Evolutionary conservation across 2,888 invertebrate species (phyloP).

Genomic region (Bombyx huttoni): DNA sequence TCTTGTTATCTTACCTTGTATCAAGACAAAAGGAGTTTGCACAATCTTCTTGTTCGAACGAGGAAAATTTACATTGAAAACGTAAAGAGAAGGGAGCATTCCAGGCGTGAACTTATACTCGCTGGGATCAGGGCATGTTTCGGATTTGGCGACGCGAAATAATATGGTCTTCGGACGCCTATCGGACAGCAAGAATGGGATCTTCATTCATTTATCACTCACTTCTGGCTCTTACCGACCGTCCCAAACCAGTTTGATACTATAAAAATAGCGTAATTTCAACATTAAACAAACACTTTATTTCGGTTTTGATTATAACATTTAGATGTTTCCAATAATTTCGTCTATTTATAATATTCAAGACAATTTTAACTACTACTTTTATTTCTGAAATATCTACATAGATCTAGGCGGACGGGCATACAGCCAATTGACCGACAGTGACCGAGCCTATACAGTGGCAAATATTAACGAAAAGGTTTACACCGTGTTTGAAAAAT

Average conservation of each 20-base stretch:
- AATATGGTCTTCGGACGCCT: conserved; percentile 27
- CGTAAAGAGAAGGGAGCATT: conserved; percentile 38
- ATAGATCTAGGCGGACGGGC: too few relatives aligned
- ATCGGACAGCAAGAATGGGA: conserved; percentile 19
- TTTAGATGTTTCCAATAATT: too few relatives aligned
- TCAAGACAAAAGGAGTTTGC: conserved; percentile 39
- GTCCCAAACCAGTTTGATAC: conserved; percentile 15
- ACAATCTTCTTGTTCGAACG: conserved; percentile 32
- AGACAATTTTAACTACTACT: too few relatives aligned
- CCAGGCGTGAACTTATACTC: conserved; percentile 43
- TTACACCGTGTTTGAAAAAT: too few relatives aligned
- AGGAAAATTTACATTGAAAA: conserved; percentile 53
- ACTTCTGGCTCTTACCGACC: conserved; percentile 21
- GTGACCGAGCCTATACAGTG: too few relatives aligned
- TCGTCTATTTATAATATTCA: too few relatives aligned
- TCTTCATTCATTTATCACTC: conserved; percentile 37
- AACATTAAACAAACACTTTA: not conserved
- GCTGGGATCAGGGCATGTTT: conserved; percentile 27
- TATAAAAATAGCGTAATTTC: not conserved
- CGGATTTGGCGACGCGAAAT: conserved; percentile 23
- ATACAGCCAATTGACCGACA: too few relatives aligned
- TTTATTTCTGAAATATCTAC: too few relatives aligned
- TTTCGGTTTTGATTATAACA: not conserved
- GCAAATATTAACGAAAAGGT: too few relatives aligned
- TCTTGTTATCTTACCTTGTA: conserved; percentile 39